phyloP scores from a whole-genome alignment of 1,140 invertebrate genomes.

The Oryzaephilus surinamensis region DNA sequence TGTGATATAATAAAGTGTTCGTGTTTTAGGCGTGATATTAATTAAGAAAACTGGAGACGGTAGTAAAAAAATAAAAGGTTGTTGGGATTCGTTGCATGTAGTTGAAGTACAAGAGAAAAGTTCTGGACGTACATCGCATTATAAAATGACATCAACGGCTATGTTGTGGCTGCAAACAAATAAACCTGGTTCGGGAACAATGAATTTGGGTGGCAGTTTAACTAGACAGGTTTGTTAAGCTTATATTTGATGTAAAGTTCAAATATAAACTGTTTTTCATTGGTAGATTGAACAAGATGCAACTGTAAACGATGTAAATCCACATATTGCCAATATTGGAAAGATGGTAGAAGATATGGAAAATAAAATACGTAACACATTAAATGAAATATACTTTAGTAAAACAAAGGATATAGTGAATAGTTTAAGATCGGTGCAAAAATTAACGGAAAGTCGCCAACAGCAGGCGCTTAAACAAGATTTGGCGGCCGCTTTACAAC shows the following conservation, averaged over 20 bases:
- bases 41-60: conserved; percentile 99
- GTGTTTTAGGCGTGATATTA: conserved; percentile 75
- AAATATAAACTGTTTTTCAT: conserved; percentile 5
- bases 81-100: conserved; percentile 99
- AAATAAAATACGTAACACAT: conserved; percentile 95
- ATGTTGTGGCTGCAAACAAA: conserved; percentile 99
- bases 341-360: conserved; percentile 97
- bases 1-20: too few relatives aligned
- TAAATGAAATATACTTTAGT: conserved; percentile 99
- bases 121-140: conserved; percentile 87
- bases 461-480: conserved; percentile 79
- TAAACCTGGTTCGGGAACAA: conserved; percentile 90
- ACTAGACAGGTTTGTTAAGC: conserved; percentile 72
- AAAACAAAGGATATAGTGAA: conserved; percentile 99
- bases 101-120: conserved; percentile 97
- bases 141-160: conserved; percentile 97
- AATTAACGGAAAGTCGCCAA: conserved; percentile 70
- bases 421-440: conserved; percentile 82
- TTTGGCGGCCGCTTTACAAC: conserved; percentile 69
- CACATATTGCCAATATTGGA: conserved; percentile 98
- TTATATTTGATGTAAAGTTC: conserved; percentile 7
- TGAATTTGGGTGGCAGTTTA: conserved; percentile 96
- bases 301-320: conserved; percentile 78
- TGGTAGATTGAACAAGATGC: conserved; percentile 82
- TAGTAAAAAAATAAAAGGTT: conserved; percentile 91